Conservation (phyloP, 2,888 invertebrate genomes). For the Thalpophila matura region DNA sequence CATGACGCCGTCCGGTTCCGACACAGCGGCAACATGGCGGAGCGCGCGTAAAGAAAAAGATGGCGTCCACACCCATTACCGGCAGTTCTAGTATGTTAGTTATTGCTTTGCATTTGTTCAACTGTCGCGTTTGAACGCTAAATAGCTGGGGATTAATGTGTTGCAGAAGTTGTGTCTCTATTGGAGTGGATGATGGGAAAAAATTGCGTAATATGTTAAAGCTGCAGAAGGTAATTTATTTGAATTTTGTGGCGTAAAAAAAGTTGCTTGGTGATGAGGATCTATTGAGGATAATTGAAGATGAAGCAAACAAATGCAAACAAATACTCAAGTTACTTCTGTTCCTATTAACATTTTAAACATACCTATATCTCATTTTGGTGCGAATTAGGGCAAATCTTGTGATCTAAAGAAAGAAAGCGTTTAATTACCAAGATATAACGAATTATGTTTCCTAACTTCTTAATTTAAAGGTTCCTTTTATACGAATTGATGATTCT, state of each 20-base stretch:
- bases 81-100: constrained; percentile 73
- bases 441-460: too few species aligned
- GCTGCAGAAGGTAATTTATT: constrained; percentile 7
- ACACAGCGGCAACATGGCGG: constrained; percentile 67
- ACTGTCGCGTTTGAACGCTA: constrained; percentile 64
- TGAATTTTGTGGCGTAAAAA: constrained; percentile 4
- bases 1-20: constrained; percentile 83
- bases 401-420: too few species aligned
- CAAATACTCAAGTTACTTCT: too few species aligned
- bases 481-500: too few species aligned
- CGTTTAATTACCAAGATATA: too few species aligned
- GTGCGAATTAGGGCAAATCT: too few species aligned
- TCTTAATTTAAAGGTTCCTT: too few species aligned
- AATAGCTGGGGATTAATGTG: constrained; percentile 62
- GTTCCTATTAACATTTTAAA: too few species aligned
- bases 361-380: too few species aligned
- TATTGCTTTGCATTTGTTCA: constrained; percentile 73
- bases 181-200: constrained; percentile 17
- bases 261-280: neutral
- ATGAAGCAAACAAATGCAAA: neutral
- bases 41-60: constrained; percentile 75
- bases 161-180: constrained; percentile 32
- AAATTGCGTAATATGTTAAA: constrained; percentile 24
- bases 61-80: constrained; percentile 76
- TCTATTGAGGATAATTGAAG: neutral